A percentile compares a stretch with the other conserved stretches of the same genome.
Conservation (phyloP, 30 jellyfish, hydroid and myxozoan genomes). For the Cassiopea andromeda region DNA sequence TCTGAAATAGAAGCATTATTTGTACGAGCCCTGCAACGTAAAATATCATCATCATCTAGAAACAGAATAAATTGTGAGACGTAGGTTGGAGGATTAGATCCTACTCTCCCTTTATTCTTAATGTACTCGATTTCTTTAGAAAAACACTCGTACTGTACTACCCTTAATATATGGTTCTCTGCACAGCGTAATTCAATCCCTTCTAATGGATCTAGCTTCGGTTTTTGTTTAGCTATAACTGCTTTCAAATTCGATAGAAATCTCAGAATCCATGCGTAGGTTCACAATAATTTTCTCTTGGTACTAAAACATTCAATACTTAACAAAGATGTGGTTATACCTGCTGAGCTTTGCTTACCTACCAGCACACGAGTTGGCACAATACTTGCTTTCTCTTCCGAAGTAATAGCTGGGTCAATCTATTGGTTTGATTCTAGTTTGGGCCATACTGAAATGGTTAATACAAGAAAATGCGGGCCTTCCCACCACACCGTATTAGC, state of each 20-base stretch:
- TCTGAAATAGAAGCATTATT: constrained; percentile 1
- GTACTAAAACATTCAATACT: background rate
- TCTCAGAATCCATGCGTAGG: constrained; percentile 16
- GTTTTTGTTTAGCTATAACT: background rate
- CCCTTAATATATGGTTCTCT: background rate
- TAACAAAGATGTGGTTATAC: background rate
- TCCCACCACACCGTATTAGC: background rate
- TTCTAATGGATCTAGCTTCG: background rate
- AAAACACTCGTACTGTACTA: background rate
- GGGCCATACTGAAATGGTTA: background rate
- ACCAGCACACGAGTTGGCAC: background rate
- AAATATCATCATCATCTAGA: constrained; percentile 13
- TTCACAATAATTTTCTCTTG: background rate
- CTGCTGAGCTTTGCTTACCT: background rate
- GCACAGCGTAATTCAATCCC: background rate
- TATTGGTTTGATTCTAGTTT: background rate
- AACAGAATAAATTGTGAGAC: constrained; percentile 24
- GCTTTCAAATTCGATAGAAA: background rate
- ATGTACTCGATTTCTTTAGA: background rate
- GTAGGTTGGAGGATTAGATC: constrained; percentile 10
- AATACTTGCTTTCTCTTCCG: background rate
- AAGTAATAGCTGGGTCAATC: background rate
- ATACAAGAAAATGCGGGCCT: background rate
- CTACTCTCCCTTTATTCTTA: background rate
- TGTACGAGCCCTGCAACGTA: constrained; percentile 2